phyloP scores from a whole-genome alignment of 2,888 invertebrate species.

The Dioctria rufipes region DNA sequence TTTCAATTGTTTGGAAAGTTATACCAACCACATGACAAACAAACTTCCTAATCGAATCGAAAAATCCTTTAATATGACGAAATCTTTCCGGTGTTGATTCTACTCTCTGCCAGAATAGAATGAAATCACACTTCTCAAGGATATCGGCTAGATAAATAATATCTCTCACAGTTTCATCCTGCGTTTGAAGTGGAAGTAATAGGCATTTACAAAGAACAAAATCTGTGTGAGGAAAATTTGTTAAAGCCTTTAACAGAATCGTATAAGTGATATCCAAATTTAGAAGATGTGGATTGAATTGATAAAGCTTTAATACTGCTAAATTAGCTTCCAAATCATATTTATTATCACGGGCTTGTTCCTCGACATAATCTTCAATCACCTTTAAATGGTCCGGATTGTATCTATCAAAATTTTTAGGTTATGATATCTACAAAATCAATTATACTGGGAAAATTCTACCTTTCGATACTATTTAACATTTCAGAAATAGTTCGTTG shows the following conservation, averaged over 20 bases:
- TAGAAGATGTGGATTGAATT: constrained; percentile 92
- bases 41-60: constrained; percentile 96
- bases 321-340: constrained; percentile 98
- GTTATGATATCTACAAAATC: background rate
- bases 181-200: constrained; percentile 85
- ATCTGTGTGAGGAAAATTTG: constrained; percentile 97
- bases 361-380: constrained; percentile 92
- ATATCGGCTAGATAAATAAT: constrained; percentile 92
- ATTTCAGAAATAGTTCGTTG: constrained; percentile 83
- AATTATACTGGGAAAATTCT: constrained; percentile 58
- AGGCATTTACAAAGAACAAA: constrained; percentile 98
- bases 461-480: constrained; percentile 95
- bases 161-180: constrained; percentile 88
- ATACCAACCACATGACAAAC: constrained; percentile 98
- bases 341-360: constrained; percentile 92
- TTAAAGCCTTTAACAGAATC: constrained; percentile 94
- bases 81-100: constrained; percentile 83
- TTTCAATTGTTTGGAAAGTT: constrained; percentile 95
- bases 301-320: constrained; percentile 96
- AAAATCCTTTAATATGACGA: constrained; percentile 88
- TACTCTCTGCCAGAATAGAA: constrained; percentile 89
- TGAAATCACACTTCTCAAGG: constrained; percentile 94
- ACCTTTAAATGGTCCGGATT: constrained; percentile 95
- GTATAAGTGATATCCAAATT: constrained; percentile 88
- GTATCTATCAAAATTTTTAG: constrained; percentile 76